A percentile compares a stretch with the other conserved stretches of the same genome.
Conservation (phyloP, 53 echinoderm and acorn worm species). For the Zoroaster sp. region DNA sequence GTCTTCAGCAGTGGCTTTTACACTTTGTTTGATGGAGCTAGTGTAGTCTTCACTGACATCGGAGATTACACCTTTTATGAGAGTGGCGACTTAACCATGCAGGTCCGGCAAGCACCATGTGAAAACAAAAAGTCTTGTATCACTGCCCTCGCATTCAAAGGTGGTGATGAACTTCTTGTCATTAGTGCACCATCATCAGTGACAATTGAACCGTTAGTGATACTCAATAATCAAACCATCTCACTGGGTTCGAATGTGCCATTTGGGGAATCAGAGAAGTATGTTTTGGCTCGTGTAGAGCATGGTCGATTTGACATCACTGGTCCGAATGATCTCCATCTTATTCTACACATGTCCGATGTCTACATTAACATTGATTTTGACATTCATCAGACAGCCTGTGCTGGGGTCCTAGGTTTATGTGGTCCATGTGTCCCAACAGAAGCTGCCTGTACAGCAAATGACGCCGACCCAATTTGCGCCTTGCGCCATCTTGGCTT, state of each 20-base stretch:
- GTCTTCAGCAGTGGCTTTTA: conserved; percentile 76
- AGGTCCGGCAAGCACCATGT: conserved; percentile 77
- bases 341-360: conserved; percentile 62
- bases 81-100: conserved; percentile 37
- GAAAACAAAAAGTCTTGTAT: conserved; percentile 69
- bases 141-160: conserved; percentile 66
- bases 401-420: conserved; percentile 59
- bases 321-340: conserved; percentile 63
- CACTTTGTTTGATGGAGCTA: conserved; percentile 85
- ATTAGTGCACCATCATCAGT: conserved; percentile 65
- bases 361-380: conserved; percentile 78
- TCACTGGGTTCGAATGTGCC: conserved; percentile 39
- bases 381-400: conserved; percentile 22
- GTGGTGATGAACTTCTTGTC: conserved; percentile 38
- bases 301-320: conserved; percentile 66
- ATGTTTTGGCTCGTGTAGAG: conserved; percentile 43
- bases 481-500: conserved; percentile 66
- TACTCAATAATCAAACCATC: conserved; percentile 59
- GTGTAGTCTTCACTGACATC: conserved; percentile 61
- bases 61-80: conserved; percentile 74
- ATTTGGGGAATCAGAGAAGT: conserved; percentile 38
- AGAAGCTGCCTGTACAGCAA: conserved; percentile 48
- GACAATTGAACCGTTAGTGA: conserved; percentile 54
- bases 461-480: conserved; percentile 69
- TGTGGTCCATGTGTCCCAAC: conserved; percentile 78